These are phyloP conservation scores for Orthosia cruda DNA, from an alignment of 2,888 invertebrate genomes.

Conservation along the genomic window DNA sequence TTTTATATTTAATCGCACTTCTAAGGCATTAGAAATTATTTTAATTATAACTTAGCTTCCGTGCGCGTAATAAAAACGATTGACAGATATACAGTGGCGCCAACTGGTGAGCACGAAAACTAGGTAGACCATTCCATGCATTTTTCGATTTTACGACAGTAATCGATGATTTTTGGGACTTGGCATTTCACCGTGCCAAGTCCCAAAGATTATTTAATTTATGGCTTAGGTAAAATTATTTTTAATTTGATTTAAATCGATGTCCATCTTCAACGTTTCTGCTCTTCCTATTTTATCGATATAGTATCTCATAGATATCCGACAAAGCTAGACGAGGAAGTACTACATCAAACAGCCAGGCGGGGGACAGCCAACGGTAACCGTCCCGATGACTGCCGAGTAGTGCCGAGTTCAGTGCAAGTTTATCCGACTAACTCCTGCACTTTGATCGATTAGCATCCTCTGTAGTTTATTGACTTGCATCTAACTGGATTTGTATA, in stretches of 20 bases:
- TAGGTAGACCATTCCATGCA: too few species aligned
- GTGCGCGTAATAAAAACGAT: too few species aligned
- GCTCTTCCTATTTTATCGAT: not conserved
- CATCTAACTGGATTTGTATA: not conserved
- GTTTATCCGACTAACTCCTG: slow-evolving; percentile 35
- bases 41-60: too few species aligned
- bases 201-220: too few species aligned
- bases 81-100: too few species aligned
- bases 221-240: too few species aligned
- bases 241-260: not conserved
- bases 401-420: slow-evolving; percentile 20
- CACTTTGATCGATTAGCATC: slow-evolving; percentile 51
- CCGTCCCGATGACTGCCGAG: slow-evolving; percentile 20
- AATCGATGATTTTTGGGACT: too few species aligned
- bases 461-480: slow-evolving; percentile 6
- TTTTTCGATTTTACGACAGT: too few species aligned
- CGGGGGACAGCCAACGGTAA: slow-evolving; percentile 19
- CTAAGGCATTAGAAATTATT: too few species aligned
- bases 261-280: not conserved
- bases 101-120: too few species aligned
- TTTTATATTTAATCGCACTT: too few species aligned
- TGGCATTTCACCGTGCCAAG: too few species aligned
- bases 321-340: slow-evolving; percentile 7
- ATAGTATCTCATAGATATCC: not conserved
- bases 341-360: slow-evolving; percentile 23